Evolutionary conservation across 2,888 invertebrate genomes (phyloP).

Genomic region (Empis livida): DNA sequence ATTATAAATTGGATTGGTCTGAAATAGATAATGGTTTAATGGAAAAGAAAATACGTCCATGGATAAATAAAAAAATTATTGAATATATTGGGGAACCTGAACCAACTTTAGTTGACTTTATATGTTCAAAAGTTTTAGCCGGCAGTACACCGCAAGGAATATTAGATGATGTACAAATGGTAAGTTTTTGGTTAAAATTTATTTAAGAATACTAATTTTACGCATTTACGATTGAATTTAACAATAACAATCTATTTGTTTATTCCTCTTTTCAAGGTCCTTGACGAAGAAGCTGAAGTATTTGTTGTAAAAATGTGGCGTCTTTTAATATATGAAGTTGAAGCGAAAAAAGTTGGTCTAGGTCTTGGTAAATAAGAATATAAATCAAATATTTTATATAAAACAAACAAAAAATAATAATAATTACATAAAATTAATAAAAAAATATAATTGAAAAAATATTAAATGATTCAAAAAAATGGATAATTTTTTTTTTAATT

Average conservation of each 20-base stretch:
- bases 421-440: neutral
- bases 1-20: constrained; percentile 84
- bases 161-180: constrained; percentile 98
- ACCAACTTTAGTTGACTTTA: constrained; percentile 96
- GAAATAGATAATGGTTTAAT: constrained; percentile 66
- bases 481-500: neutral
- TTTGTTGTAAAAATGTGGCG: constrained; percentile 99
- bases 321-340: constrained; percentile 96
- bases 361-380: constrained; percentile 28
- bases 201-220: neutral
- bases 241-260: too few species aligned
- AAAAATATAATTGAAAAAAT: neutral
- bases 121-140: constrained; percentile 93
- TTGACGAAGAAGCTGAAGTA: constrained; percentile 99
- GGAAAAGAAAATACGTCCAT: constrained; percentile 94
- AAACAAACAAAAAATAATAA: neutral
- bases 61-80: constrained; percentile 99
- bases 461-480: neutral
- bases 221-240: too few species aligned
- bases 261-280: constrained; percentile 54
- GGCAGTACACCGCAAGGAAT: constrained; percentile 89
- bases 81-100: constrained; percentile 99
- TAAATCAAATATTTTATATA: neutral
- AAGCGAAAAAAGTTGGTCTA: constrained; percentile 91
- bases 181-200: constrained; percentile 32